phyloP scores from a whole-genome alignment of 2,888 invertebrate genomes.

The Drosophila algonquin region DNA sequence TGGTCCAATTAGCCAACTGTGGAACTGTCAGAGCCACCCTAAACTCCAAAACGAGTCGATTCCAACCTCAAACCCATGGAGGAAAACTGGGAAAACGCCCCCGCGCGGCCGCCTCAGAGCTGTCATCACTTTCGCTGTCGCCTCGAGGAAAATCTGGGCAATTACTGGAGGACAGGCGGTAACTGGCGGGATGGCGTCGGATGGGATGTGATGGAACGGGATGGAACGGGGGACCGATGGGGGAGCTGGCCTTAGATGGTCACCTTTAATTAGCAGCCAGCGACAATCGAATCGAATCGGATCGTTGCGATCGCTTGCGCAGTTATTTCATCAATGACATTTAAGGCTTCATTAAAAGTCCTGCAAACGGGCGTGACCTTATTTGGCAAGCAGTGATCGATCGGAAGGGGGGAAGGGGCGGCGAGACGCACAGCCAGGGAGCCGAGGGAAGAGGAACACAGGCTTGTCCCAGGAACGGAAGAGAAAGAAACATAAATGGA shows the following conservation, averaged over 20 bases:
- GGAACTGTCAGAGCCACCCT: slow-evolving; percentile 39
- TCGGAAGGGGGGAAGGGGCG: not conserved
- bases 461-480: slow-evolving; percentile 27
- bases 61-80: slow-evolving; percentile 22
- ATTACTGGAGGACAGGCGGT: slow-evolving; percentile 49
- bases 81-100: not conserved
- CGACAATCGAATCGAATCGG: slow-evolving; percentile 39
- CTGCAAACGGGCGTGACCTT: slow-evolving; percentile 72
- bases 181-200: not conserved
- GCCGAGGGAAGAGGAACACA: not conserved
- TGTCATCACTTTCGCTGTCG: slow-evolving; percentile 70
- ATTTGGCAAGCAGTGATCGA: slow-evolving; percentile 55
- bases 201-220: not conserved
- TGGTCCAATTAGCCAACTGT: slow-evolving; percentile 65
- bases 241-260: slow-evolving; percentile 64
- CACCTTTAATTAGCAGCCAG: slow-evolving; percentile 76
- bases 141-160: slow-evolving; percentile 61
- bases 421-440: not conserved
- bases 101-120: not conserved
- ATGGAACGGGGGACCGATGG: slow-evolving; percentile 9
- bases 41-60: slow-evolving; percentile 14
- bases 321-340: slow-evolving; percentile 81
- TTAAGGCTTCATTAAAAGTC: slow-evolving; percentile 81
- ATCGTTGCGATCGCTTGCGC: slow-evolving; percentile 44
- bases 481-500: slow-evolving; percentile 24